These are phyloP conservation scores for Halyomorpha halys DNA, from an alignment of 1,140 invertebrate species.

Conservation along the genomic window DNA sequence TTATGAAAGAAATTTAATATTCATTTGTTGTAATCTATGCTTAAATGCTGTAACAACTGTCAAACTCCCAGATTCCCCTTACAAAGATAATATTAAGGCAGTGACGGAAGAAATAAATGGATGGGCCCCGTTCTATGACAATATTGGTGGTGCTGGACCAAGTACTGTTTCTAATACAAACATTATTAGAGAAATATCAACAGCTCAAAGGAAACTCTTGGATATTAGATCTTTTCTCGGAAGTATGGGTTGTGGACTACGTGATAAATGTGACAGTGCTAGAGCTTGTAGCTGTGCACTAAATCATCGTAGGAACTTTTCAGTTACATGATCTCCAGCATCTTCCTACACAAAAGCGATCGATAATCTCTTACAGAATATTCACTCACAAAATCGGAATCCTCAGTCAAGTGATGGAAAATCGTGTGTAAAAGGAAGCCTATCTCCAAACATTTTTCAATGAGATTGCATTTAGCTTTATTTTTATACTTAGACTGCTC, in stretches of 20 bases:
- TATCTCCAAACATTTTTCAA: conserved; percentile 8
- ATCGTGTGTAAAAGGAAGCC: conserved; percentile 1
- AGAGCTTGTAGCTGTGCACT: conserved; percentile 24
- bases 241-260: neutral
- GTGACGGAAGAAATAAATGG: neutral
- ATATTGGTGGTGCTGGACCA: conserved; percentile 4
- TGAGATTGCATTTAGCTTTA: neutral
- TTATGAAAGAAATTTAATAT: too few species aligned
- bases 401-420: too few species aligned
- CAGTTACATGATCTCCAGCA: conserved; percentile 25
- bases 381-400: neutral
- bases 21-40: neutral
- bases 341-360: conserved; percentile 21
- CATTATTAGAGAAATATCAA: neutral
- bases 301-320: neutral
- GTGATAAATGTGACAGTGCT: conserved; percentile 16
- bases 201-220: neutral
- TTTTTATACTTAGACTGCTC: too few species aligned
- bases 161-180: neutral
- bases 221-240: conserved; percentile 13
- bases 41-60: conserved; percentile 17
- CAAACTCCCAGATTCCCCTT: conserved; percentile 24
- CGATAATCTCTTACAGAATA: conserved; percentile 14
- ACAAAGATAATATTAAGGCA: neutral
- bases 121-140: conserved; percentile 5